These are phyloP conservation scores for Orthosia cruda DNA, from an alignment of 2,888 invertebrate species.

Conservation along the genomic window DNA sequence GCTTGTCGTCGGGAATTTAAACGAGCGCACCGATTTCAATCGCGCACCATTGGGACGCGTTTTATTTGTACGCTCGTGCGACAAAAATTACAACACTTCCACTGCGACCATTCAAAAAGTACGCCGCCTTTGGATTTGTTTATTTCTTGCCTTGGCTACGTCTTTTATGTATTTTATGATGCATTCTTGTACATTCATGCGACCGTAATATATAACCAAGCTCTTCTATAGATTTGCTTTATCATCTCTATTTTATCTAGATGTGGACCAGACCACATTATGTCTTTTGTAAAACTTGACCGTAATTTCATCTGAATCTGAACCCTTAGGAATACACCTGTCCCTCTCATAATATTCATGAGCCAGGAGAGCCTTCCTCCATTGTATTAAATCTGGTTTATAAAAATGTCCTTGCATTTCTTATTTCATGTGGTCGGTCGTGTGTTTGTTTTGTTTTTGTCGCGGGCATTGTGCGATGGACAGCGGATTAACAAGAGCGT, in stretches of 20 bases:
- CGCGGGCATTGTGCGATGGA: slow-evolving; percentile 84
- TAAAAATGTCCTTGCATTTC: slow-evolving; percentile 79
- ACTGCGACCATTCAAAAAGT: slow-evolving; percentile 75
- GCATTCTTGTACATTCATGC: slow-evolving; percentile 63
- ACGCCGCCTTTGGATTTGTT: slow-evolving; percentile 63
- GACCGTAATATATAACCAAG: slow-evolving; percentile 59
- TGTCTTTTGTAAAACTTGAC: slow-evolving; percentile 2
- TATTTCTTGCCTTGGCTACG: slow-evolving; percentile 63
- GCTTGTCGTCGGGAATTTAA: slow-evolving; percentile 85
- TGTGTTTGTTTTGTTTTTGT: slow-evolving; percentile 81
- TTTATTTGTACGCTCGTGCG: slow-evolving; percentile 77
- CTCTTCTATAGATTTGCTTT: slow-evolving; percentile 27
- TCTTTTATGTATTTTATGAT: slow-evolving; percentile 70
- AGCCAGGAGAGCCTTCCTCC: slow-evolving; percentile 52
- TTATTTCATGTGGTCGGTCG: slow-evolving; percentile 70
- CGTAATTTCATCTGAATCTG: slow-evolving; percentile 29
- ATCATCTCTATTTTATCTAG: slow-evolving; percentile 35
- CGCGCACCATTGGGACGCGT: slow-evolving; percentile 70
- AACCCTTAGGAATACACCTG: slow-evolving; percentile 50
- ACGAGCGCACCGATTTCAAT: slow-evolving; percentile 84
- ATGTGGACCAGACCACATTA: slow-evolving; percentile 3
- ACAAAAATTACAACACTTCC: slow-evolving; percentile 77
- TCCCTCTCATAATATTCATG: slow-evolving; percentile 61
- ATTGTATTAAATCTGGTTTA: slow-evolving; percentile 80
- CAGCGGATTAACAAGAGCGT: slow-evolving; percentile 87